Conservation (phyloP, 2,888 invertebrate genomes). For the Drosophila nigricruria region DNA sequence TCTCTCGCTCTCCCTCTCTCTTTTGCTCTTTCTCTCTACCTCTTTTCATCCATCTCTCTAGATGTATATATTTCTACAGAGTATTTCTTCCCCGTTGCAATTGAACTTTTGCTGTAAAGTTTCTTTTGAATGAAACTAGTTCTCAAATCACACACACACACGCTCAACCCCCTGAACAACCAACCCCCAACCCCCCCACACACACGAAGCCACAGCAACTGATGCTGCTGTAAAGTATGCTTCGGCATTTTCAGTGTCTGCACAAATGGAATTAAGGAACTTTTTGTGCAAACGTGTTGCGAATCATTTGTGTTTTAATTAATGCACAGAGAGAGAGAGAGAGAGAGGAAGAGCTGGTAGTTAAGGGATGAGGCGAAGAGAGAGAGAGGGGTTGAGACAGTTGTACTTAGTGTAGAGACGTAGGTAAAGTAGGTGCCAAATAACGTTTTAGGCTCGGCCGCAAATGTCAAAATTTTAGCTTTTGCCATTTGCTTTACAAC, state of each 20-base stretch:
- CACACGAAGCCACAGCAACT: neutral
- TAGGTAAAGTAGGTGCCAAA: neutral
- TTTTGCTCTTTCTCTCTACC: neutral
- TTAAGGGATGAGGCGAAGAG: too few relatives aligned
- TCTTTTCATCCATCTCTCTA: neutral
- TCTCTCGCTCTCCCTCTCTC: too few relatives aligned
- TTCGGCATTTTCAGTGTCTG: constrained; percentile 18
- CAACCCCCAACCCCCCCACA: neutral
- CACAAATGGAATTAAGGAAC: constrained; percentile 40
- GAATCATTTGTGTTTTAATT: constrained; percentile 30
- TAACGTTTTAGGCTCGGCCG: neutral
- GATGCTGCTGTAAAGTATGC: constrained; percentile 41
- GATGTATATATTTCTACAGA: neutral
- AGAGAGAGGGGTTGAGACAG: too few relatives aligned
- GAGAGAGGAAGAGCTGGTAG: too few relatives aligned
- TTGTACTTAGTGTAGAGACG: too few relatives aligned
- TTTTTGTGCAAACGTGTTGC: constrained; percentile 20
- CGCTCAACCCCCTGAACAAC: neutral
- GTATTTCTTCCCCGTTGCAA: neutral
- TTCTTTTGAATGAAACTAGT: constrained; percentile 5
- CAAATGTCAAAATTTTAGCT: constrained; percentile 10
- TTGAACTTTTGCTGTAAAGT: neutral
- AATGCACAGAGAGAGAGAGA: neutral
- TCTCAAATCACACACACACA: neutral
- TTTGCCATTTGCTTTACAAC: neutral